Conservation (phyloP, 2,888 invertebrate species). For the Apamea monoglypha region DNA sequence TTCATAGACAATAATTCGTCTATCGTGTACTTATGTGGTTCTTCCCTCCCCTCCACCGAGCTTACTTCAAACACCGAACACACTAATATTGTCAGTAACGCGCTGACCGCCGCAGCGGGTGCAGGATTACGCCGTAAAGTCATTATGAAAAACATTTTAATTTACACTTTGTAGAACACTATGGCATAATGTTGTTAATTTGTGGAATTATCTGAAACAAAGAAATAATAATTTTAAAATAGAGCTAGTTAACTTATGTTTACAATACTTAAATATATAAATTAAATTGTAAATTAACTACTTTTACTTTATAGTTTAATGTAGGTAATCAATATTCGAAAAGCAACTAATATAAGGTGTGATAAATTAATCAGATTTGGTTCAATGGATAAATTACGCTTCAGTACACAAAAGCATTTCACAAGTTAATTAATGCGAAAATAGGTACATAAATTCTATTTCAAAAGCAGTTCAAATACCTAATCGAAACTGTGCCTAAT, state of each 20-base stretch:
- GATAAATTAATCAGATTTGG: constrained; percentile 31
- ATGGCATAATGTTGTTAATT: constrained; percentile 77
- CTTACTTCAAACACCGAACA: constrained; percentile 73
- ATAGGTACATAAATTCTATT: constrained; percentile 25
- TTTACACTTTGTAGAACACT: constrained; percentile 75
- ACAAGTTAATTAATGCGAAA: constrained; percentile 37
- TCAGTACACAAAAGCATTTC: constrained; percentile 1
- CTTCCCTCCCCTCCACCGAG: constrained; percentile 79
- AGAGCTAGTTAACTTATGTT: no score
- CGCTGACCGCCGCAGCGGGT: constrained; percentile 73
- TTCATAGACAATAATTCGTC: constrained; percentile 92
- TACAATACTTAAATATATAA: not conserved
- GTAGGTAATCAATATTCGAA: constrained; percentile 3
- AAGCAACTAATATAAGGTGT: not conserved
- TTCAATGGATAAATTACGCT: constrained; percentile 29
- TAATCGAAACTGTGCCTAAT: constrained; percentile 39
- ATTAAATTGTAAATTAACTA: not conserved
- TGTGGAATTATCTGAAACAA: constrained; percentile 82
- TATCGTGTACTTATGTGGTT: constrained; percentile 91
- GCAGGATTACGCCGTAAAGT: constrained; percentile 77
- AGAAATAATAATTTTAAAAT: constrained; percentile 33
- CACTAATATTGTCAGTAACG: constrained; percentile 77
- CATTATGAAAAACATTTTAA: constrained; percentile 73
- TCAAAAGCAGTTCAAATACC: constrained; percentile 39
- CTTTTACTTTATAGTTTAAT: not conserved